These are phyloP conservation scores for Nesogale talazaci DNA, from an alignment of 2,113 vertebrate species.

Conservation along the genomic window DNA sequence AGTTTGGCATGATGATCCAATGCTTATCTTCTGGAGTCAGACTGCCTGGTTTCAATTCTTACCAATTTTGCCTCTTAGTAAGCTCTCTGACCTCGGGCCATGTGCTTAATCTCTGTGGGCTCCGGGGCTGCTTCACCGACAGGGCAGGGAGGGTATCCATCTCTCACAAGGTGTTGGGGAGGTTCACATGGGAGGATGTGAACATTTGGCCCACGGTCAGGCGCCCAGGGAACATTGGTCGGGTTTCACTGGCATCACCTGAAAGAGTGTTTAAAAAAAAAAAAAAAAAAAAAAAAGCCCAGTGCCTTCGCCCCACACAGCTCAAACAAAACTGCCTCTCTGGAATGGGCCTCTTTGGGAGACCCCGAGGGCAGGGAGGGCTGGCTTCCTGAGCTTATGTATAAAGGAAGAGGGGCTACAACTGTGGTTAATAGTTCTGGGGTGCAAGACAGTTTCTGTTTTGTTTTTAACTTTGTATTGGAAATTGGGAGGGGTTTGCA, in stretches of 20 bases:
- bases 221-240: neutral
- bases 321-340: neutral
- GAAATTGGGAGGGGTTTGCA: too few relatives aligned
- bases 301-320: neutral
- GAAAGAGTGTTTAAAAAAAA: neutral
- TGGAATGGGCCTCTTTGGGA: neutral
- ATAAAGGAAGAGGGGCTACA: fast-evolving
- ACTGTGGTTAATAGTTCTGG: neutral
- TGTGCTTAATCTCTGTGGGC: neutral
- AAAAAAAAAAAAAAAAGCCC: too few relatives aligned
- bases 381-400: neutral
- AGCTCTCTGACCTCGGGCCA: neutral
- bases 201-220: neutral
- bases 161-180: neutral
- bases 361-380: neutral
- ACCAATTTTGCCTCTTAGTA: neutral
- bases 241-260: neutral
- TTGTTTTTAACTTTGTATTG: too few relatives aligned
- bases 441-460: neutral
- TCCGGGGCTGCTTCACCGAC: neutral
- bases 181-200: neutral
- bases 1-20: neutral
- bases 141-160: neutral
- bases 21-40: neutral
- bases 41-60: neutral